These are phyloP conservation scores for Botia kubotai DNA, from an alignment of 2,797 vertebrate genomes.

Conservation along the genomic window DNA sequence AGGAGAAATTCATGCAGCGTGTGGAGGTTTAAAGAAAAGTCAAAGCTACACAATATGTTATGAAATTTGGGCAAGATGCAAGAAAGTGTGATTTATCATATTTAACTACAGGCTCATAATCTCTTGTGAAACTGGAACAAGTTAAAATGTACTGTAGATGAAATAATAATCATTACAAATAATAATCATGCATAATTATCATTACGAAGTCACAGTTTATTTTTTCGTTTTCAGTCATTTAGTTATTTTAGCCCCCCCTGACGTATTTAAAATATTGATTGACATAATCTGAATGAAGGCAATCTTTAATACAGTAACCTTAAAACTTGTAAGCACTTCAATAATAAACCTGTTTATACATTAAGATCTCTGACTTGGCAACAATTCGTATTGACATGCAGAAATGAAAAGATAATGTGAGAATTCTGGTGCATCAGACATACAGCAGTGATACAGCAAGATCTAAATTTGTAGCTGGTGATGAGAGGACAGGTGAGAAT, in stretches of 20 bases:
- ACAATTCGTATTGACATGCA: conserved; percentile 59
- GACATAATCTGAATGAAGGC: conserved; percentile 21
- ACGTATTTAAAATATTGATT: conserved; percentile 25
- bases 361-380: conserved; percentile 3
- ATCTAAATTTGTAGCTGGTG: conserved; percentile 55
- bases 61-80: neutral
- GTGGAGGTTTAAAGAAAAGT: conserved; percentile 32
- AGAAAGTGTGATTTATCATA: neutral
- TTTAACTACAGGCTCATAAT: neutral
- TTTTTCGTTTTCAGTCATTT: too few species aligned
- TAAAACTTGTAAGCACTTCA: too few species aligned
- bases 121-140: neutral
- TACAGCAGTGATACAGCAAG: conserved; percentile 41
- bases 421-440: conserved; percentile 47
- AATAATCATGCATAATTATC: too few species aligned
- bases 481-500: conserved; percentile 51
- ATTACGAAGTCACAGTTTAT: too few species aligned
- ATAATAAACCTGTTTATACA: conserved; percentile 42
- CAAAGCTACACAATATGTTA: conserved; percentile 23
- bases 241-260: neutral
- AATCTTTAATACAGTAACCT: neutral
- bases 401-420: conserved; percentile 57
- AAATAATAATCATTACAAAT: too few species aligned
- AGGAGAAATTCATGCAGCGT: conserved; percentile 27
- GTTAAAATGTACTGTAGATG: neutral